phyloP scores from a whole-genome alignment of 2,113 vertebrate genomes.

The Ammodytes marinus region DNA sequence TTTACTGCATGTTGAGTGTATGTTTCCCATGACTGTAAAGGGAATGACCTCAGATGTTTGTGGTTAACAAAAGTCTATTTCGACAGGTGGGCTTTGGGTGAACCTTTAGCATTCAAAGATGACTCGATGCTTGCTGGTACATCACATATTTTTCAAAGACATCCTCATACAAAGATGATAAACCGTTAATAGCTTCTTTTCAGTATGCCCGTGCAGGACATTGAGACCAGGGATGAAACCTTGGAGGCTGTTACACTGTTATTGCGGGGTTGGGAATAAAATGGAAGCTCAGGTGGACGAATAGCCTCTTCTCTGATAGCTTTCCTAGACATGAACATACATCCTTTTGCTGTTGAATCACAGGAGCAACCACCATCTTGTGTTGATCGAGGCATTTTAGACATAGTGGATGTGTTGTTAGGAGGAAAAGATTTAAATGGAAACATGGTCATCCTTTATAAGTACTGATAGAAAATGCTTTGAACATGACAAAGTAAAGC shows the following conservation, averaged over 20 bases:
- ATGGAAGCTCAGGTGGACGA: slow-evolving; percentile 34
- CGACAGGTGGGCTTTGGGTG: background rate
- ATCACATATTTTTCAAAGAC: slow-evolving; percentile 6
- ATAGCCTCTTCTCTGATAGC: slow-evolving; percentile 21
- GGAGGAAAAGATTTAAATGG: background rate
- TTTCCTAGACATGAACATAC: slow-evolving; percentile 21
- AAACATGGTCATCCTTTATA: background rate
- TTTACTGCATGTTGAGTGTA: background rate
- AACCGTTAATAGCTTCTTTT: slow-evolving; percentile 39
- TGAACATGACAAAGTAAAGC: background rate
- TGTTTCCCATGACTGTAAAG: background rate
- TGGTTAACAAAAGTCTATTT: background rate
- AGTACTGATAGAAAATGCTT: background rate
- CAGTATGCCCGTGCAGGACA: slow-evolving; percentile 39
- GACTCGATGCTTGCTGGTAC: background rate
- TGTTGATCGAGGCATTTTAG: background rate
- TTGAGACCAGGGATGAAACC: slow-evolving; percentile 31
- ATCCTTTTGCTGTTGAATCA: slow-evolving; percentile 12
- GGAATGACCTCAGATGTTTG: background rate
- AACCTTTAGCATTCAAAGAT: slow-evolving; percentile 9
- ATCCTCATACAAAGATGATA: slow-evolving; percentile 14
- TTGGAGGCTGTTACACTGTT: slow-evolving; percentile 31
- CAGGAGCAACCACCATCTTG: background rate
- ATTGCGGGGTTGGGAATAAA: slow-evolving; percentile 41
- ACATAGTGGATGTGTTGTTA: background rate